Evolutionary conservation across 2,113 vertebrate genomes (phyloP), one percentile per base, ranked within the genome.

Genomic region (Rhea pennata): DNA sequence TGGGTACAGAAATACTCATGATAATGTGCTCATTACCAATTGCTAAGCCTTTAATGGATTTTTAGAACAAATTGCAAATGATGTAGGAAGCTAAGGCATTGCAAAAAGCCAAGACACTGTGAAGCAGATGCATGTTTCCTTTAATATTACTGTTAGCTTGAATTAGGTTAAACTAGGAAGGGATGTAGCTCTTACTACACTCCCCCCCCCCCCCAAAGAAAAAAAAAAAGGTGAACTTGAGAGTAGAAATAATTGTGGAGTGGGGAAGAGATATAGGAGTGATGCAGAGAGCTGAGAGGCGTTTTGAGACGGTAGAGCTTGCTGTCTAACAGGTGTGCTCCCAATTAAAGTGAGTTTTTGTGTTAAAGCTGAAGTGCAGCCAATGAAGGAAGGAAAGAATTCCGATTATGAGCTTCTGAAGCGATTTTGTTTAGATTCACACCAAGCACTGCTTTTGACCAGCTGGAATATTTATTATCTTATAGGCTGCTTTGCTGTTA

Each of bases 231-330:
- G 36, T 39, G 16, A 73, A 40, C 31, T 40, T 5, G 5, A 16
- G 23, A 56, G 61, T 12, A 48, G 21, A 67, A 80, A 67, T 15
- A 75, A 40, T 23, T 58, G 7, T 26, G 50, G 15, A 24, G 23
- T 15, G 70, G 8, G 16, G 5, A 74, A 17, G 29, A 54, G 40
- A 48, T 23, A 46, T 3, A 58, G 3, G 22, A 67, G 9, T 33
- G 10, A 44, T 69, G 61, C 8, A 51, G 36, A 64, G 46, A 12
- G 5, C 27, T 22, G 59, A 62, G 3, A 1, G 3, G 1, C 1
- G 15, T 84, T 4, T 26, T 51, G 33, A 54, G 56, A 22, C n/a
- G 31, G 40, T 72, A 6, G 7, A 67, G 14, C 12, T 65, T 66
- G 13, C 15, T 74, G 5, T n/a, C 83, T 16, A 71, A 69, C 21